Percentiles rank a stretch among this genome's conserved stretches.
These are phyloP conservation scores for Drosophila kanekoi DNA, from an alignment of 2,888 invertebrate genomes.

Conservation along the genomic window DNA sequence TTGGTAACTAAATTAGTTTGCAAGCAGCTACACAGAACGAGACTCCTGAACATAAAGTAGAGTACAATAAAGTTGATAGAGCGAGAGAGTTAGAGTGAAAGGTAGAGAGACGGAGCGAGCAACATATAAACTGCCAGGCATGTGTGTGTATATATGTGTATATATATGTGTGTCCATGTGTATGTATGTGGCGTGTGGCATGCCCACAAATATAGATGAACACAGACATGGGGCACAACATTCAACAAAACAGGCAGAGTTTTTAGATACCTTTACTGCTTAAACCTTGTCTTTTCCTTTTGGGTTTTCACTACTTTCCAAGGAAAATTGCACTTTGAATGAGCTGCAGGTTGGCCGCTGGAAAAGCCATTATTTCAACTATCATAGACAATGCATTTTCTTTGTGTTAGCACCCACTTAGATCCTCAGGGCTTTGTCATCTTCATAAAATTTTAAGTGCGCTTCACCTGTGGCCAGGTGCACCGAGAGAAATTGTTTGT, in stretches of 20 bases:
- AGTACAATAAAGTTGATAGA: slow-evolving; percentile 5
- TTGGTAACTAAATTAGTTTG: slow-evolving; percentile 40
- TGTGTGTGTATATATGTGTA: slow-evolving; percentile 9
- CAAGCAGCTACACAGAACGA: slow-evolving; percentile 71
- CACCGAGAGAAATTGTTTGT: background rate
- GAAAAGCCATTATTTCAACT: slow-evolving; percentile 39
- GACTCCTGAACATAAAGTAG: slow-evolving; percentile 33
- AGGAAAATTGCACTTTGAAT: slow-evolving; percentile 56
- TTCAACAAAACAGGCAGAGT: slow-evolving; percentile 34
- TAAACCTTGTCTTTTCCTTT: background rate
- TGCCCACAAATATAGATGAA: slow-evolving; percentile 52
- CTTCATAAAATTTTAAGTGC: slow-evolving; percentile 74
- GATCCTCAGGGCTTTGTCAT: slow-evolving; percentile 37
- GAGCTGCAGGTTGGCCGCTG: slow-evolving; percentile 54
- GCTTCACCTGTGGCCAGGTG: slow-evolving; percentile 56
- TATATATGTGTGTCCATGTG: slow-evolving; percentile 18
- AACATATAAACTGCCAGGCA: slow-evolving; percentile 42
- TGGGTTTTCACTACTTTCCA: slow-evolving; percentile 12
- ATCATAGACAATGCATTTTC: slow-evolving; percentile 22
- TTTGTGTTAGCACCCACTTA: background rate
- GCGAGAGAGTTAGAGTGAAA: slow-evolving; percentile 7
- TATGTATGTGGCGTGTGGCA: slow-evolving; percentile 42
- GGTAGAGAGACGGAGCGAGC: slow-evolving; percentile 18
- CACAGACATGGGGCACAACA: slow-evolving; percentile 49
- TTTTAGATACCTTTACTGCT: slow-evolving; percentile 29